A percentile compares a stretch with the other conserved stretches of the same genome.
These are phyloP conservation scores for Aspidoscelis tigris DNA, from an alignment of 2,113 vertebrate species.

Conservation along the genomic window DNA sequence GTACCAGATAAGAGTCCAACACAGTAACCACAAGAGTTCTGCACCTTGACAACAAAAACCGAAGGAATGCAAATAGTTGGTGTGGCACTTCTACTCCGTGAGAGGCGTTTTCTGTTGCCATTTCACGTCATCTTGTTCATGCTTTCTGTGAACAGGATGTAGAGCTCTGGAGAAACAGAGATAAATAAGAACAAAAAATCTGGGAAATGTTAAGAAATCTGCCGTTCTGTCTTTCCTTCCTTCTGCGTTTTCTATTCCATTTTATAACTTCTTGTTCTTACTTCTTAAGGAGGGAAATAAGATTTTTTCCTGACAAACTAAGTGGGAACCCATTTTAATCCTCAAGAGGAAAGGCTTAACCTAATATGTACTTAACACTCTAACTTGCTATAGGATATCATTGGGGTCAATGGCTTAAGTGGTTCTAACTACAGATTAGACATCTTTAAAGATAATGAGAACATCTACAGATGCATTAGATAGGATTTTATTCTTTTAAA, in stretches of 20 bases:
- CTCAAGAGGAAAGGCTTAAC: constrained; percentile 30
- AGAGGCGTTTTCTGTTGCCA: background rate
- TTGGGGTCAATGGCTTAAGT: constrained; percentile 30
- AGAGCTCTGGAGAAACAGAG: background rate
- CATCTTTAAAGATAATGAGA: constrained; percentile 34
- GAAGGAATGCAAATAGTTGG: background rate
- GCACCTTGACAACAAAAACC: background rate
- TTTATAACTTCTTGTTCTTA: background rate
- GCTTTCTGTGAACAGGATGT: background rate
- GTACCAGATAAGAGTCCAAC: too few relatives aligned
- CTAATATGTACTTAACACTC: constrained; percentile 31
- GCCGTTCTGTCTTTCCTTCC: too few relatives aligned
- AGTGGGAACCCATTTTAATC: constrained; percentile 4
- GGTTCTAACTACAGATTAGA: constrained; percentile 26
- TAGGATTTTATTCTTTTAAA: background rate
- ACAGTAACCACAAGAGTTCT: background rate
- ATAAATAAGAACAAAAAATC: background rate
- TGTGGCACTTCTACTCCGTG: background rate
- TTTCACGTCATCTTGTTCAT: background rate
- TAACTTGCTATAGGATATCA: constrained; percentile 34
- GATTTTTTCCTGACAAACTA: background rate
- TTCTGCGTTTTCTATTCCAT: too few relatives aligned
- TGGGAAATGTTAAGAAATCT: background rate
- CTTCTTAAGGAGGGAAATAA: background rate
- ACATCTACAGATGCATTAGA: constrained; percentile 21